Conservation (phyloP, 2,888 invertebrate species). For the Nezara viridula region DNA sequence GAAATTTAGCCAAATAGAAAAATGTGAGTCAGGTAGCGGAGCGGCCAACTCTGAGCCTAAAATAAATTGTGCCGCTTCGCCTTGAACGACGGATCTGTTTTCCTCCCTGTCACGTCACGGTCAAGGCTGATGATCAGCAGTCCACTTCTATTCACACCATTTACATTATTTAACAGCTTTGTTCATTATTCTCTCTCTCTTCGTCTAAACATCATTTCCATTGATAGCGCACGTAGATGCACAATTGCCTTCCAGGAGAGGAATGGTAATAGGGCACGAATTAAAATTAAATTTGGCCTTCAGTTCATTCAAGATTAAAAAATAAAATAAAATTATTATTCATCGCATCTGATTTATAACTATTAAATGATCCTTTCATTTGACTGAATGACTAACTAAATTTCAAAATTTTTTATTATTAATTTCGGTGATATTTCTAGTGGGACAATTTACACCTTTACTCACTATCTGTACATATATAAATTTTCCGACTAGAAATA, state of each 20-base stretch:
- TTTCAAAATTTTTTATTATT: too few relatives aligned
- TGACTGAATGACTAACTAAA: too few relatives aligned
- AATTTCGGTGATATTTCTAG: too few relatives aligned
- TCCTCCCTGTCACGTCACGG: constrained; percentile 42
- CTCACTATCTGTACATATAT: too few relatives aligned
- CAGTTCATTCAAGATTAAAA: too few relatives aligned
- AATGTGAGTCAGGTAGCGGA: not conserved
- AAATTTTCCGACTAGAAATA: too few relatives aligned
- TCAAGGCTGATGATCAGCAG: not conserved
- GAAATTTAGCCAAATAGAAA: not conserved
- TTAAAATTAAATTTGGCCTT: not conserved
- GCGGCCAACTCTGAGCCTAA: not conserved
- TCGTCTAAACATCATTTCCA: not conserved
- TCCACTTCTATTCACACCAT: constrained; percentile 26
- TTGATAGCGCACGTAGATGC: constrained; percentile 14
- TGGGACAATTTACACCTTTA: too few relatives aligned
- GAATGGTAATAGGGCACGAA: not conserved
- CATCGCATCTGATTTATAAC: too few relatives aligned
- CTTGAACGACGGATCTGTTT: constrained; percentile 39
- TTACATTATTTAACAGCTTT: constrained; percentile 19
- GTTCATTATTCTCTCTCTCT: not conserved
- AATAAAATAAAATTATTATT: too few relatives aligned
- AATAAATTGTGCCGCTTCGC: not conserved
- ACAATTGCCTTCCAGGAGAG: not conserved
- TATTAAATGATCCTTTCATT: too few relatives aligned